Conservation (phyloP, 1,140 invertebrate species). For the Rhyzopertha dominica region DNA sequence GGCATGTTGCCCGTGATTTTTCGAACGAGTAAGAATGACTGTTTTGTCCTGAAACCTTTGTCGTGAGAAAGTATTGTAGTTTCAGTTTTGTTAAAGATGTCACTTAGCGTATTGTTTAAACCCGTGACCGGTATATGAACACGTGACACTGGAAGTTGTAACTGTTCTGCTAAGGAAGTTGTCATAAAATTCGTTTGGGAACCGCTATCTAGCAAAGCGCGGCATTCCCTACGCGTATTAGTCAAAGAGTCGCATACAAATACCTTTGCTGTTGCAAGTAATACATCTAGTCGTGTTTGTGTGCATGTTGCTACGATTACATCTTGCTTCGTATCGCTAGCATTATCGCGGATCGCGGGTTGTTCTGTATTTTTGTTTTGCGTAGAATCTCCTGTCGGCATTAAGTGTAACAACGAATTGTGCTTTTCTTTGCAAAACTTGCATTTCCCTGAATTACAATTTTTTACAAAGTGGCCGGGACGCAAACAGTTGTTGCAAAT, state of each 20-base stretch:
- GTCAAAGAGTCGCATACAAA: constrained; percentile 4
- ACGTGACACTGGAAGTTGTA: neutral
- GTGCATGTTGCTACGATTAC: too few species aligned
- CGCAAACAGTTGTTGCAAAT: constrained; percentile 17
- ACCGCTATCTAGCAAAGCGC: constrained; percentile 12
- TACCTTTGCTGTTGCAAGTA: constrained; percentile 7
- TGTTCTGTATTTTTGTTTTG: too few species aligned
- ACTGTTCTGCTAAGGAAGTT: neutral
- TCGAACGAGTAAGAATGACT: constrained; percentile 4
- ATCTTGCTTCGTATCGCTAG: neutral
- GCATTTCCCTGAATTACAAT: constrained; percentile 7
- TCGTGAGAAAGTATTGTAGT: neutral
- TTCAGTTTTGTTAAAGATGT: neutral
- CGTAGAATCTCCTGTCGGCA: too few species aligned
- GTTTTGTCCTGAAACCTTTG: constrained; percentile 4
- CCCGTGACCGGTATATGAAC: constrained; percentile 9
- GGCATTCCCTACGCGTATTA: neutral
- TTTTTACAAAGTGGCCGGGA: constrained; percentile 2
- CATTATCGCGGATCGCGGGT: too few species aligned
- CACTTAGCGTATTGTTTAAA: neutral
- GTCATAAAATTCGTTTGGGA: constrained; percentile 19
- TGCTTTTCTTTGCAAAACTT: constrained; percentile 13
- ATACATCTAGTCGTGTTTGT: too few species aligned
- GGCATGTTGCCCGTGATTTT: constrained; percentile 15
- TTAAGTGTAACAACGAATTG: constrained; percentile 15